phyloP scores from a whole-genome alignment of 2,888 invertebrate species.

The Lycia hirtaria region DNA sequence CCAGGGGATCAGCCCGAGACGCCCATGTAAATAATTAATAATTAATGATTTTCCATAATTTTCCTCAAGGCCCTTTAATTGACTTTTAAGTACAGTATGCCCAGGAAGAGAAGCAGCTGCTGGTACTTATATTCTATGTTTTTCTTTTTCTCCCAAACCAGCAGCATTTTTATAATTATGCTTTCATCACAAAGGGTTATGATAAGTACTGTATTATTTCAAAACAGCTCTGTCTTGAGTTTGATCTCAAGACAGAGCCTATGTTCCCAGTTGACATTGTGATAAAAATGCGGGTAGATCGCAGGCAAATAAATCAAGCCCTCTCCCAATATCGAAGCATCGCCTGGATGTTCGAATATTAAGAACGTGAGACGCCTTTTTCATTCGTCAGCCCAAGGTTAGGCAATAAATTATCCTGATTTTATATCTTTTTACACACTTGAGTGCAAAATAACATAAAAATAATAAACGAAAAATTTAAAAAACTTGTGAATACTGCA shows the following conservation, averaged over 20 bases:
- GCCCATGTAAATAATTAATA: neutral
- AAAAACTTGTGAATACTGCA: too few species aligned
- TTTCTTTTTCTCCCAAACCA: too few species aligned
- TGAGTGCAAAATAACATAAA: too few species aligned
- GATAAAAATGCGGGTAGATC: conserved; percentile 40
- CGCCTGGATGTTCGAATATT: conserved; percentile 60
- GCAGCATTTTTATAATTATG: too few species aligned
- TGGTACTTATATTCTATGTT: too few species aligned
- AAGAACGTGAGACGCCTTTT: conserved; percentile 61
- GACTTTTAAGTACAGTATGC: too few species aligned
- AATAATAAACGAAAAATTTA: too few species aligned
- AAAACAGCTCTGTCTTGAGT: too few species aligned
- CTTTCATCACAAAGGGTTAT: too few species aligned
- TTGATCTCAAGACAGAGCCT: neutral
- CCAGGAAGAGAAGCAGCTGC: too few species aligned
- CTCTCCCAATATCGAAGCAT: conserved; percentile 51
- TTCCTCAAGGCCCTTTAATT: neutral
- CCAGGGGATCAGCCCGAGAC: too few species aligned
- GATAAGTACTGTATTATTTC: too few species aligned
- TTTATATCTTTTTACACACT: conserved; percentile 7
- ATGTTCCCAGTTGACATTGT: conserved; percentile 21
- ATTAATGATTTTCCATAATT: neutral
- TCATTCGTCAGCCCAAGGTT: conserved; percentile 13
- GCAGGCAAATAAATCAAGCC: conserved; percentile 65
- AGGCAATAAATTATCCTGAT: conserved; percentile 34